phyloP scores from a whole-genome alignment of 2,113 vertebrate genomes.

The Hippocampus barbouri region DNA sequence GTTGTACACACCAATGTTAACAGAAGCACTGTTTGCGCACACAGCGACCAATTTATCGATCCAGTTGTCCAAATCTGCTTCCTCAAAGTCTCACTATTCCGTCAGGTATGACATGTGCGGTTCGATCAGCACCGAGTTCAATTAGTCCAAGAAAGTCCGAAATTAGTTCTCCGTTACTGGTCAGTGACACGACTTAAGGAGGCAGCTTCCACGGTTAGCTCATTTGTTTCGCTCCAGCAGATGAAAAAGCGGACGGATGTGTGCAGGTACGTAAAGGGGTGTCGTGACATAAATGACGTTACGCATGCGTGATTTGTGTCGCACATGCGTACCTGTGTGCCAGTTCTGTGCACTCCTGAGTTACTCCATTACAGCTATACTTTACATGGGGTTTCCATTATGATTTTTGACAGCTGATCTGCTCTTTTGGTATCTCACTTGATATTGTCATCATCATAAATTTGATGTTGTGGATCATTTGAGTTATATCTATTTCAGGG shows the following conservation, averaged over 20 bases:
- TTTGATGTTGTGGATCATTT: slow-evolving; percentile 45
- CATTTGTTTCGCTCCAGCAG: too few relatives aligned
- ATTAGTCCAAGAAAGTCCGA: neutral
- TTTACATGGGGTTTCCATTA: neutral
- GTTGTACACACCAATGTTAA: neutral
- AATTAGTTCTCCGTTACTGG: too few relatives aligned
- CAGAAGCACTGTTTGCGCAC: neutral
- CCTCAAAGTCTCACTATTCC: neutral
- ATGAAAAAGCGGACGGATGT: too few relatives aligned
- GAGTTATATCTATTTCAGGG: slow-evolving; percentile 42
- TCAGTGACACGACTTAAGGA: too few relatives aligned
- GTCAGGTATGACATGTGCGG: neutral
- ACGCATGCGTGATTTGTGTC: too few relatives aligned
- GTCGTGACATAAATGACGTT: too few relatives aligned
- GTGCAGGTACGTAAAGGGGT: too few relatives aligned
- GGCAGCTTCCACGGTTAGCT: too few relatives aligned
- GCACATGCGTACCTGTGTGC: too few relatives aligned
- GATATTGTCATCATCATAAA: slow-evolving; percentile 28
- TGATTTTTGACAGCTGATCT: slow-evolving; percentile 37
- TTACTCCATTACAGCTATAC: neutral
- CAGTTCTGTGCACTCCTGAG: too few relatives aligned
- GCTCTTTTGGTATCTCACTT: neutral
- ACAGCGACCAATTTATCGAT: neutral
- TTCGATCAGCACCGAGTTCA: neutral
- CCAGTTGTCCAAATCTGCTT: neutral